phyloP scores from a whole-genome alignment of 2,113 vertebrate genomes.

The Pseudonaja textilis region DNA sequence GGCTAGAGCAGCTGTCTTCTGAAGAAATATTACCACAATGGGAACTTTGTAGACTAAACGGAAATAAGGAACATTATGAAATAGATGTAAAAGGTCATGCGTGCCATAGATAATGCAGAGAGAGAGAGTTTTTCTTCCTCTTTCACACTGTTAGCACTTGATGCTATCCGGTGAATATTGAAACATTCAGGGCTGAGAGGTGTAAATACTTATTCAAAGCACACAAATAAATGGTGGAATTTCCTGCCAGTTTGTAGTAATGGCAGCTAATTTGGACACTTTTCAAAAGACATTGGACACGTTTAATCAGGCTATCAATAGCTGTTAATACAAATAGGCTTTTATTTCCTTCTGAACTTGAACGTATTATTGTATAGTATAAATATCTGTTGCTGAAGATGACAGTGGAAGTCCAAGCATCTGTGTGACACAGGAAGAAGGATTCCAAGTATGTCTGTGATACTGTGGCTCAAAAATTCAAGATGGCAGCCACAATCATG shows the following conservation, averaged over 20 bases:
- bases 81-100: not conserved
- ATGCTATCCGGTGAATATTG: not conserved
- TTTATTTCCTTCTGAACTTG: not conserved
- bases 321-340: not conserved
- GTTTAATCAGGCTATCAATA: not conserved
- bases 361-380: not conserved
- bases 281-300: not conserved
- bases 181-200: not conserved
- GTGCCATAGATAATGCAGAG: not conserved
- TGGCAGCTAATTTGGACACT: not conserved
- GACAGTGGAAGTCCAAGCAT: not conserved
- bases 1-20: not conserved
- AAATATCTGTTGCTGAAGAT: not conserved
- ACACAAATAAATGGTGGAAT: not conserved
- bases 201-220: not conserved
- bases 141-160: not conserved
- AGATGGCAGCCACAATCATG: not conserved
- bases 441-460: not conserved
- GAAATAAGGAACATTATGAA: not conserved
- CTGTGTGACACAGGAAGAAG: not conserved
- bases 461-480: not conserved
- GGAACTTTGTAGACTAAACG: not conserved
- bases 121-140: not conserved
- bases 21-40: not conserved
- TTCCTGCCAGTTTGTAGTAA: not conserved